phyloP scores from a whole-genome alignment of 2,113 vertebrate genomes.

The Struthio camelus region DNA sequence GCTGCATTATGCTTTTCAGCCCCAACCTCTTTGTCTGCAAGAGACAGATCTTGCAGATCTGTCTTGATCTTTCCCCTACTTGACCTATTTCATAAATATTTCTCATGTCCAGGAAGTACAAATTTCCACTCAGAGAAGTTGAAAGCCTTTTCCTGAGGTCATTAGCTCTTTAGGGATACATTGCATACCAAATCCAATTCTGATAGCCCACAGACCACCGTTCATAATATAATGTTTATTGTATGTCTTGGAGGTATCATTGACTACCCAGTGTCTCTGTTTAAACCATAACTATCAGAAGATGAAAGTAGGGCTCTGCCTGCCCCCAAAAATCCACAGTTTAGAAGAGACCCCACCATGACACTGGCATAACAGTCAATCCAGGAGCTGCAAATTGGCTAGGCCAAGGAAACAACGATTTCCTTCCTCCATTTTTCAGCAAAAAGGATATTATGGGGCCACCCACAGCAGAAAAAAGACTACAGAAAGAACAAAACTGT shows the following conservation, averaged over 20 bases:
- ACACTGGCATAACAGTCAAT: neutral
- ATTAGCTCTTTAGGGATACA: neutral
- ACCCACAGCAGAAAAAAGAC: neutral
- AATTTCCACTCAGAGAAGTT: neutral
- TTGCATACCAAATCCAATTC: neutral
- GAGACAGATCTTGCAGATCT: neutral
- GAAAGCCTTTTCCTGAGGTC: neutral
- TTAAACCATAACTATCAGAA: neutral
- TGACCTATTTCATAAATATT: neutral
- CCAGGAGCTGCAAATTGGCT: neutral
- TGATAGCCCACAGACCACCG: neutral
- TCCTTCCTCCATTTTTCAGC: neutral
- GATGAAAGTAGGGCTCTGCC: neutral
- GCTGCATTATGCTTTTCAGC: neutral
- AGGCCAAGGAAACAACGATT: neutral
- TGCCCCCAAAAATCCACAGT: neutral
- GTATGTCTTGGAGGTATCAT: neutral
- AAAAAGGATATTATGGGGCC: neutral
- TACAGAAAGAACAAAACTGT: neutral
- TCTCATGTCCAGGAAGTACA: neutral
- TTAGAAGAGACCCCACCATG: neutral
- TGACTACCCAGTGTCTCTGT: neutral
- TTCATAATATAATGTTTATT: neutral
- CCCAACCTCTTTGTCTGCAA: neutral
- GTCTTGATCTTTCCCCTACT: neutral